A percentile compares a stretch with the other conserved stretches of the same genome.
phyloP scores from a whole-genome alignment of 2,797 vertebrate species.

The Lutjanus argentimaculatus region DNA sequence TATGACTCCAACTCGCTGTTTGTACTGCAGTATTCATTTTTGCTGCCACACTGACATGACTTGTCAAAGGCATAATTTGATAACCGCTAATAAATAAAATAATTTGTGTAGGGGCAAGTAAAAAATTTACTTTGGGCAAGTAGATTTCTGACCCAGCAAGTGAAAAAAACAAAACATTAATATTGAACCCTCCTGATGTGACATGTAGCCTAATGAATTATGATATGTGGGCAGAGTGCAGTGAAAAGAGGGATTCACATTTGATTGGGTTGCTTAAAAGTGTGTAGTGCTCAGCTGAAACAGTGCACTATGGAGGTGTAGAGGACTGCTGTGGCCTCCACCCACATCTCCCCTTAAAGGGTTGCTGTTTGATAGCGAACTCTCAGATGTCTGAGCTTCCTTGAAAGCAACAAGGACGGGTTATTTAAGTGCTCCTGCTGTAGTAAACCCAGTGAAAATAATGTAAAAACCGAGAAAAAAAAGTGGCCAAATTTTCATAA shows the following conservation, averaged over 20 bases:
- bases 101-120: too few relatives aligned
- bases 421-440: neutral
- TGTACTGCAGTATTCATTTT: too few relatives aligned
- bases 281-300: neutral
- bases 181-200: neutral
- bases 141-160: too few relatives aligned
- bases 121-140: too few relatives aligned
- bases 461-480: neutral
- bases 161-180: too few relatives aligned
- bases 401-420: neutral
- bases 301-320: neutral
- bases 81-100: too few relatives aligned
- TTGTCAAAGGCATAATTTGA: too few relatives aligned
- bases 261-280: neutral
- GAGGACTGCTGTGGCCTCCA: neutral
- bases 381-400: neutral
- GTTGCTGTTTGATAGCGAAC: too few relatives aligned
- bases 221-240: neutral
- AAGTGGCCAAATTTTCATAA: neutral
- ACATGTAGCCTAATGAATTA: rapidly evolving
- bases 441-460: neutral
- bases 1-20: too few relatives aligned
- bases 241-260: neutral
- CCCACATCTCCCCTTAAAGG: neutral
- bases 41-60: too few relatives aligned